Evolutionary conservation across 2,888 invertebrate genomes (phyloP), one percentile per base, ranked within the genome.

Genomic region (Amphipoea oculea): DNA sequence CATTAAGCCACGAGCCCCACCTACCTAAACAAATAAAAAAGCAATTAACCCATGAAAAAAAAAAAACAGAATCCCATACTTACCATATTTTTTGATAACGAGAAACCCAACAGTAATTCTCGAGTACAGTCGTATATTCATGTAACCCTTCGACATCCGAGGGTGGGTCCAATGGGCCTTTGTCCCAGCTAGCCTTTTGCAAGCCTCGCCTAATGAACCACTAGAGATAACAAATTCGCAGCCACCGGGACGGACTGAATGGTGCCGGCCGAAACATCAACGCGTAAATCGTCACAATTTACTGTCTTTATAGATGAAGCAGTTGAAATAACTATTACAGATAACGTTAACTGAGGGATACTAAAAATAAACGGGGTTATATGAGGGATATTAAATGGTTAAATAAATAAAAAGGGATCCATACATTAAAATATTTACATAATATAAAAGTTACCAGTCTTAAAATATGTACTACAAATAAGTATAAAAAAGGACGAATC

Each of bases 141-240:
- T 76, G 78, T 87, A 89, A 86, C 84, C 86, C 85, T 86, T 86
- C 85, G 79, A 85, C 88, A 83, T 84, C 86, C 84, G 88, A 86
- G 88, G 88, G 73, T 73, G 82, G 84, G 79, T 81, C 84, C 74
- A 85, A 87, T 84, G 76, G 83, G 73, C 83, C 90, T 89, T 91
- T 91, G 91, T 91, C 84, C 81, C 79, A 68, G 85, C 80, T 67
- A 78, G 88, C 86, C 91, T 89, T 93, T 92, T 91, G 90, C 92
- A 85, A 88, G 89, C 86, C 83, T 73, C 86, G 91, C 91, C 90
- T 94, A 94, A 94, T 91, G 93, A 93, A 93, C 91, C 93, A 90
- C 94, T 92, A 90, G 87, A 93, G 94, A 93, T 93, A 94, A 93
- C 92, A 92, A 93, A 93, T 89, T 84, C 83, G 77, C 82, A 83